A percentile compares a stretch with the other conserved stretches of the same genome.
phyloP scores from a whole-genome alignment of 2,113 vertebrate species.

The Illadopsis cleaveri region DNA sequence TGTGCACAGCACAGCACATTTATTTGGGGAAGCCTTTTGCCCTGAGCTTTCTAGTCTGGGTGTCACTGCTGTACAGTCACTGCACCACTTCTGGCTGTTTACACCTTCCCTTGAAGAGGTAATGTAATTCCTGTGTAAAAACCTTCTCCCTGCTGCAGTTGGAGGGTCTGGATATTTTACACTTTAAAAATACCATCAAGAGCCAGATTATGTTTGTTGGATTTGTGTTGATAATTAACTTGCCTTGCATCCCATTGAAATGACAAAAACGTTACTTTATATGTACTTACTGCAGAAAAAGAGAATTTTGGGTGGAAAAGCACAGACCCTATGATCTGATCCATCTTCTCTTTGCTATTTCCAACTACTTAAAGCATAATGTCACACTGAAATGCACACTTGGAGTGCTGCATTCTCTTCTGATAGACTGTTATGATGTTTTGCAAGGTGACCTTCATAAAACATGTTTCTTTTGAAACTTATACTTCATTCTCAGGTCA shows the following conservation, averaged over 20 bases:
- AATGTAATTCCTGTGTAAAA: conserved; percentile 10
- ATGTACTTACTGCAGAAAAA: background rate
- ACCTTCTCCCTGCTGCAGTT: background rate
- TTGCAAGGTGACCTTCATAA: conserved; percentile 63
- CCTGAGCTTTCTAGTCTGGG: background rate
- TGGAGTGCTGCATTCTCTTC: background rate
- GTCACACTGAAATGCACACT: conserved; percentile 11
- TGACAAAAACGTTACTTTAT: conserved; percentile 25
- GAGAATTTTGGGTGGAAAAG: conserved; percentile 8
- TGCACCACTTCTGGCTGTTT: background rate
- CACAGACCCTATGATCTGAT: background rate
- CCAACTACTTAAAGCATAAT: conserved; percentile 35
- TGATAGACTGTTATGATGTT: conserved; percentile 24
- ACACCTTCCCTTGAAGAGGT: background rate
- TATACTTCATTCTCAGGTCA: conserved; percentile 20
- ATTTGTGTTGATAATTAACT: conserved; percentile 25
- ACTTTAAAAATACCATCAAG: background rate
- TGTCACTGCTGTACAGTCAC: background rate
- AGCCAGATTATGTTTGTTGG: background rate
- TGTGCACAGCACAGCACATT: background rate
- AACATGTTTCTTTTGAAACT: background rate
- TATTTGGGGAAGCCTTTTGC: background rate
- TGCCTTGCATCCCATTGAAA: background rate
- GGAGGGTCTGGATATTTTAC: background rate
- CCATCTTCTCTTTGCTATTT: conserved; percentile 1